Conservation (phyloP, 2,113 vertebrate species). For the Pogona vitticeps region DNA sequence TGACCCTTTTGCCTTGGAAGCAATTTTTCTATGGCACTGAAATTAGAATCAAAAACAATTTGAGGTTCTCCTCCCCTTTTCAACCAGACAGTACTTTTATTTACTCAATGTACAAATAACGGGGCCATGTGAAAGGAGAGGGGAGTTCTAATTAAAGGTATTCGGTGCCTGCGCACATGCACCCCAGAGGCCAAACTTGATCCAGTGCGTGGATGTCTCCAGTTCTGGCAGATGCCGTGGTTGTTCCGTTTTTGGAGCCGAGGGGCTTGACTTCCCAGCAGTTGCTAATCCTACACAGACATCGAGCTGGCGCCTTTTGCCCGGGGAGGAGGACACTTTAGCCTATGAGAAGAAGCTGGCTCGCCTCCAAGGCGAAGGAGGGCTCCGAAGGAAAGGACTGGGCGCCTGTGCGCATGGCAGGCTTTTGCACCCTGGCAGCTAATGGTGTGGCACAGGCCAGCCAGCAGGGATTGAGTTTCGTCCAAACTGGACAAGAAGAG, state of each 20-base stretch:
- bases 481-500: conserved; percentile 3
- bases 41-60: too few species aligned
- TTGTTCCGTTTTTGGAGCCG: neutral
- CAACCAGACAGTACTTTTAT: neutral
- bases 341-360: conserved; percentile 1
- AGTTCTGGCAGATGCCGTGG: neutral
- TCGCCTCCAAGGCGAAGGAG: neutral
- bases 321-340: neutral
- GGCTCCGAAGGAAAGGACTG: neutral
- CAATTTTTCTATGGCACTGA: too few species aligned
- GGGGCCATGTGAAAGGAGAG: neutral
- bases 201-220: neutral
- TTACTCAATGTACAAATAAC: neutral
- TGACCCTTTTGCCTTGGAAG: too few species aligned
- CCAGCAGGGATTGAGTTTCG: neutral
- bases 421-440: neutral
- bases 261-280: fast-evolving
- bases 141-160: neutral
- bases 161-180: too few species aligned
- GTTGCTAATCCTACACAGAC: neutral
- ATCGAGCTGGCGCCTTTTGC: neutral
- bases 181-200: neutral
- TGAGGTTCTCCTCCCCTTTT: too few species aligned
- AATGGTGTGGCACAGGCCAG: neutral
- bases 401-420: neutral